A percentile compares a stretch with the other conserved stretches of the same genome.
Conservation (phyloP, 1,140 invertebrate genomes). For the Mamestra configurata region DNA sequence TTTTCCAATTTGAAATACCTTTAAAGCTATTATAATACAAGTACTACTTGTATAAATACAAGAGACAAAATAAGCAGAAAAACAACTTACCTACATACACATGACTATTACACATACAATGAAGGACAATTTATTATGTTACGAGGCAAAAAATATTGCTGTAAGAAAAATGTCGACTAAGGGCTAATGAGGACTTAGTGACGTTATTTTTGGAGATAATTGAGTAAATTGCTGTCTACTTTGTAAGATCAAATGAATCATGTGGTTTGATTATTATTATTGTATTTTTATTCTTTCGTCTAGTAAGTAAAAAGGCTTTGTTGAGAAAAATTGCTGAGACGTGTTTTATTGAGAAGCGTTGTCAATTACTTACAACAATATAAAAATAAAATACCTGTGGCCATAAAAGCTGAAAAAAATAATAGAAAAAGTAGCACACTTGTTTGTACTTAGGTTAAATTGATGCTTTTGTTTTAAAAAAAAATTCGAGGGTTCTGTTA, state of each 20-base stretch:
- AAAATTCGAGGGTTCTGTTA: no score
- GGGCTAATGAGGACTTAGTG: conserved; percentile 8
- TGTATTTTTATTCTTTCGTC: background rate
- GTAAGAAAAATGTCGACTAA: conserved; percentile 10
- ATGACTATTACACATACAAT: background rate
- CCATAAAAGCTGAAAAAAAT: no score
- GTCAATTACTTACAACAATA: background rate
- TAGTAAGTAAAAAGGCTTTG: background rate
- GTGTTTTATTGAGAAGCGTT: background rate
- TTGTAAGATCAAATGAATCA: background rate
- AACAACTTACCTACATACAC: no score
- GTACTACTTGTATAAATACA: no score
- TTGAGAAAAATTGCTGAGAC: background rate
- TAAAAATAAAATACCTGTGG: no score
- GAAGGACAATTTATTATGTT: background rate
- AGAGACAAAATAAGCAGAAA: no score
- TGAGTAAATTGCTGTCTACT: conserved; percentile 17
- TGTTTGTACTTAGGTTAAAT: no score
- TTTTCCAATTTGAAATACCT: no score
- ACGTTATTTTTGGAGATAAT: conserved; percentile 16
- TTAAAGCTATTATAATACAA: no score
- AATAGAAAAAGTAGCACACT: no score
- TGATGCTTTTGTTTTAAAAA: no score
- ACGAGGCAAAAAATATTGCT: background rate
- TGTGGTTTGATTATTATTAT: background rate